phyloP scores from a whole-genome alignment of 2,797 vertebrate genomes.

The Austrolebias charrua region DNA sequence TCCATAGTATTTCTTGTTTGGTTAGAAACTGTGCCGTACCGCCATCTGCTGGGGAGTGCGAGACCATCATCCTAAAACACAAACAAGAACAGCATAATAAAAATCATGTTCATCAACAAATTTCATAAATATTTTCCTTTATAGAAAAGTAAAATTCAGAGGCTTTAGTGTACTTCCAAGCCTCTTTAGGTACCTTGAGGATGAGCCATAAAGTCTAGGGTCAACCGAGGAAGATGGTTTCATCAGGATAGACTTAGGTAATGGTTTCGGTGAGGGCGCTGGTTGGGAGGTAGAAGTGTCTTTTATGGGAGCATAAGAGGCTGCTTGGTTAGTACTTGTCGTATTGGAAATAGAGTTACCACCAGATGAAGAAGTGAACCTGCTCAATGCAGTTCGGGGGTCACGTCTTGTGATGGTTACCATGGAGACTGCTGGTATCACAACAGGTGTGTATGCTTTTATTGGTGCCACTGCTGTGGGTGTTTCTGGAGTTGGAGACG shows the following conservation, averaged over 20 bases:
- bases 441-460: constrained; percentile 69
- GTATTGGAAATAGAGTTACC: constrained; percentile 26
- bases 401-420: constrained; percentile 89
- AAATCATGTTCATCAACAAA: not conserved
- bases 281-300: constrained; percentile 57
- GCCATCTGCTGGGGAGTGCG: constrained; percentile 78
- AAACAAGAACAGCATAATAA: constrained; percentile 35
- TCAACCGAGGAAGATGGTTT: constrained; percentile 85
- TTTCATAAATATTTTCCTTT: too few species aligned
- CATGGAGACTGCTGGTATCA: constrained; percentile 77
- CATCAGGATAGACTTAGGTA: constrained; percentile 91
- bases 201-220: constrained; percentile 79
- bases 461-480: constrained; percentile 49
- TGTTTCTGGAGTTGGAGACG: constrained; percentile 70
- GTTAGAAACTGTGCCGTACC: constrained; percentile 88
- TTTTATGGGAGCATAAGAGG: constrained; percentile 42
- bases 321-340: constrained; percentile 36
- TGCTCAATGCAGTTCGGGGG: constrained; percentile 84
- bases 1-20: constrained; percentile 91
- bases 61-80: constrained; percentile 81
- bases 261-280: constrained; percentile 53
- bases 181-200: constrained; percentile 77
- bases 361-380: constrained; percentile 46
- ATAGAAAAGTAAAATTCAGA: not conserved
- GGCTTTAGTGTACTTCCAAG: not conserved